Evolutionary conservation across 1,140 invertebrate species (phyloP), one percentile per base, ranked within the genome.

Genomic region (Galendromus occidentalis): DNA sequence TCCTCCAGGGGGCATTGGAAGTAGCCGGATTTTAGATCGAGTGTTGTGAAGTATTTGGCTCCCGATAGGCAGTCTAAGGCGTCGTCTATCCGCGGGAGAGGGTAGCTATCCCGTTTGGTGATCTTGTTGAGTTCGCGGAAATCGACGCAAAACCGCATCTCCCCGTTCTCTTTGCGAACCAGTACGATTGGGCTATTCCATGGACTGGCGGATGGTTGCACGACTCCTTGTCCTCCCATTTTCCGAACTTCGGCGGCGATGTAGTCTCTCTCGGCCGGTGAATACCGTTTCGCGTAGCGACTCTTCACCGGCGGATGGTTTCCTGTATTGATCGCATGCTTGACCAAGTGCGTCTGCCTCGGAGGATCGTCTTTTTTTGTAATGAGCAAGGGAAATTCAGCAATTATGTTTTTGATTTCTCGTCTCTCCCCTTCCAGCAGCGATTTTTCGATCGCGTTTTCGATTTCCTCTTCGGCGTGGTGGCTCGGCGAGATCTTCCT

Each of bases 1-100:
- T 70, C 68, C 64, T 72, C 68, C 1, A 76, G 59, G 1, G 73
- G 25, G 68, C 77, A n/a, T 69, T 78, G 79, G 68, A 76, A 73
- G 67, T 77, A 82, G 0, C 79, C 79, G 25, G 71, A 72, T 0
- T 68, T 68, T 63, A 80, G 70, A 71, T 80, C 78, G 0, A 81
- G 69, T 0, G 73, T 72, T 1, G 71, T 70, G 66, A 78, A 80
- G 25, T 74, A 72, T 7, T 64, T 73, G 4, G 70, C 70, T 2
- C 74, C 75, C 1, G 67, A 17, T 0, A 81, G 66, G 5, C 63
- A 66, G 30, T 73, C 67, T 1, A 81, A 66, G 7, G 69, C 69
- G 20, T 78, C 76, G n/a, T 77, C 73, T 25, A 80, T 77, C 18
- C 66, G 55, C 4, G 59, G 65, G 0, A 69, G 66, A 1, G 67